These are phyloP conservation scores for Dicyema japonicum DNA, from an alignment of 1,140 invertebrate species.

Conservation along the genomic window DNA sequence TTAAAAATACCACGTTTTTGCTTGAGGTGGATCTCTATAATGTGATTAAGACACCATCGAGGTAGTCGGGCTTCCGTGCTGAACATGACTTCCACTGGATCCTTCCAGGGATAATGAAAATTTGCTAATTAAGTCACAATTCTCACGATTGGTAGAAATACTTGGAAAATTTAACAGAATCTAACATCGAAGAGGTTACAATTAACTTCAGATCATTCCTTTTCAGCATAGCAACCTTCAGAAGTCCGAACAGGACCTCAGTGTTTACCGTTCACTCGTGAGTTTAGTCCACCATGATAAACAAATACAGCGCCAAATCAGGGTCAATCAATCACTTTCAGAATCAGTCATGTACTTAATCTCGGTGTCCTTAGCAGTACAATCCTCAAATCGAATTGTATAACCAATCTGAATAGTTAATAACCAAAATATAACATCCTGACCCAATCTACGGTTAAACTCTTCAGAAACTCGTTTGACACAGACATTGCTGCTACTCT, in stretches of 20 bases:
- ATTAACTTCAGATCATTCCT: slow-evolving; percentile 22
- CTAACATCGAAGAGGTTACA: slow-evolving; percentile 23
- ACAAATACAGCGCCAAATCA: slow-evolving; percentile 55
- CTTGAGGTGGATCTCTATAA: slow-evolving; percentile 90
- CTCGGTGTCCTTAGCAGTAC: slow-evolving; percentile 69
- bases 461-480: slow-evolving; percentile 83
- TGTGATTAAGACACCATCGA: slow-evolving; percentile 87
- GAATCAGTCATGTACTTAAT: slow-evolving; percentile 98
- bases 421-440: no score
- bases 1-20: slow-evolving; percentile 73
- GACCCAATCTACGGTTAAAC: slow-evolving; percentile 70
- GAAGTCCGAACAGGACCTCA: slow-evolving; percentile 66
- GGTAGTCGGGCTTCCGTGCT: slow-evolving; percentile 93
- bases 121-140: slow-evolving; percentile 9
- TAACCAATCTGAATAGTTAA: slow-evolving; percentile 37
- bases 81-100: slow-evolving; percentile 85
- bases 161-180: slow-evolving; percentile 26
- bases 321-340: slow-evolving; percentile 77
- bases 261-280: slow-evolving; percentile 90
- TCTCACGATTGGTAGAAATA: slow-evolving; percentile 29
- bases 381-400: slow-evolving; percentile 96
- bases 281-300: slow-evolving; percentile 93
- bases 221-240: slow-evolving; percentile 44
- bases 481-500: slow-evolving; percentile 91
- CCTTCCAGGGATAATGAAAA: slow-evolving; percentile 31